Base-by-base conservation (phyloP, 2,888 invertebrate genomes). In the Lepidocyrtinus sp. region DNA sequence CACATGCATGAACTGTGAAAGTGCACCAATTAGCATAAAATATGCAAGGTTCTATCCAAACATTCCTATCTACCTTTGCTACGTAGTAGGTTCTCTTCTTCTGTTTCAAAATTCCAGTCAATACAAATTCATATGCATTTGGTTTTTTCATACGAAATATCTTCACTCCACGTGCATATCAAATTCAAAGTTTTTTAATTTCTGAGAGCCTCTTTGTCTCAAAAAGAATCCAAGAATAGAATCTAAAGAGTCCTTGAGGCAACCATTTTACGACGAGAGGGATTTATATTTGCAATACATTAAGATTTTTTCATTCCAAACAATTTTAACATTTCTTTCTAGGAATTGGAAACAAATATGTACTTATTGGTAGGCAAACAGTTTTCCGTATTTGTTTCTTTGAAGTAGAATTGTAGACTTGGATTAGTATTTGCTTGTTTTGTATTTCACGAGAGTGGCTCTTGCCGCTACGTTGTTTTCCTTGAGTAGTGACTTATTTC, bases 401-500 rank as follows among this genome's bases (percentile, higher is more conserved):
- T 65, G 22, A 36, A 17, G n/a, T n/a, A n/a, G n/a, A n/a, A 64
- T 15, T 26, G n/a, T 19, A 67, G 50, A 67, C 50, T 45, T 67
- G 50, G 50, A 50, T 50, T 50, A 50, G 17, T 50, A 50, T 50
- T 50, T 50, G 50, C n/a, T 50, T 50, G 46, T 12, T 36, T 27
- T 22, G 45, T 65, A 27, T 50, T 46, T 46, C 19, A 65, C 22
- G 3, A 46, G 50, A 24, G 22, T 46, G 24, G 22, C 21, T n/a
- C n/a, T 67, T 22, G 15, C 21, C 22, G n/a, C n/a, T n/a, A n/a
- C n/a, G 46, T 19, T 50, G 50, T 50, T 50, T 50, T 50, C 12
- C 50, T 50, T 17, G 50, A 50, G 50, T 21, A 74, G 62, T 64
- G 78, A 72, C 78, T 73, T 78, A 78, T 78, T 78, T 78, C 78